A percentile compares a stretch with the other conserved stretches of the same genome.
phyloP scores from a whole-genome alignment of 2,797 vertebrate species.

The Pterois miles region DNA sequence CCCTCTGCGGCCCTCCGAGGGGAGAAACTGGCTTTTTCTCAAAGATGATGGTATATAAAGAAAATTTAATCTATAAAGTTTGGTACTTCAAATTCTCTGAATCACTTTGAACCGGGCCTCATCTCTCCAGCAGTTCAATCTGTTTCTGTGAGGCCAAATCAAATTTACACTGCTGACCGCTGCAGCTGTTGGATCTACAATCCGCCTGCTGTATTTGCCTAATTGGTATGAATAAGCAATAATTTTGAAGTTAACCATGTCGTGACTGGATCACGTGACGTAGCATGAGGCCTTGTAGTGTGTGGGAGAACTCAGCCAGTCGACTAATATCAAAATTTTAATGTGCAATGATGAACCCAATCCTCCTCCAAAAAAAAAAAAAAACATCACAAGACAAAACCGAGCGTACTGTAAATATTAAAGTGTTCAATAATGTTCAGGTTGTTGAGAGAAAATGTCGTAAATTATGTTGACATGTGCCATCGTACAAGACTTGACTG shows the following conservation, averaged over 20 bases:
- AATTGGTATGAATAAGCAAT: conserved; percentile 13
- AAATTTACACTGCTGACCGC: conserved; percentile 12
- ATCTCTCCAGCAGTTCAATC: neutral
- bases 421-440: neutral
- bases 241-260: neutral
- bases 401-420: neutral
- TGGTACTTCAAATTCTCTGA: conserved; percentile 11
- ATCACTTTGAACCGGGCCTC: neutral
- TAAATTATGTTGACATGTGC: neutral
- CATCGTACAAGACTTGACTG: neutral
- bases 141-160: conserved; percentile 8
- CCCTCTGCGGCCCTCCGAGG: conserved; percentile 55
- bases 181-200: conserved; percentile 13
- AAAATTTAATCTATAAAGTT: neutral
- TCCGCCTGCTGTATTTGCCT: neutral
- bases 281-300: neutral
- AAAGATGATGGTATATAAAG: conserved; percentile 16
- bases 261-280: neutral
- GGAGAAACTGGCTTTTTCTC: conserved; percentile 42
- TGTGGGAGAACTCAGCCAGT: neutral
- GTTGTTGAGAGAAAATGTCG: neutral
- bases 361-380: too few relatives aligned
- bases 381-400: neutral
- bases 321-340: neutral
- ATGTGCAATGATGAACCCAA: neutral